Evolutionary conservation across 2,797 vertebrate species (phyloP).

Genomic region (Lerista edwardsae): DNA sequence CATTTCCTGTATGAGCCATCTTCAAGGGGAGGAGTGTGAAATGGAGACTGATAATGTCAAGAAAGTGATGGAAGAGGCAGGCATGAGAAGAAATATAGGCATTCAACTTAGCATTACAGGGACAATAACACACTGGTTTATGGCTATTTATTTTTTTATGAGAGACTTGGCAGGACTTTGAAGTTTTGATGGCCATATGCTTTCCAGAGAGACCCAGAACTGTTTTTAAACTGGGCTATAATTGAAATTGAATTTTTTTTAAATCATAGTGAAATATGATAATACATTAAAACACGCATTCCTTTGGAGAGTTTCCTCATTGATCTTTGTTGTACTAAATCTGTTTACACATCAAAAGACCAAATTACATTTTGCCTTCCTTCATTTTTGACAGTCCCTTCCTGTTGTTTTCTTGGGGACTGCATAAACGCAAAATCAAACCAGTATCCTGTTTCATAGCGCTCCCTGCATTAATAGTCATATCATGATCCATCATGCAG

Average conservation of each 20-base stretch:
- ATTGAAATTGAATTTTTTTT: conserved; percentile 75
- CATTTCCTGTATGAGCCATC: neutral
- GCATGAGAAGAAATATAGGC: conserved; percentile 58
- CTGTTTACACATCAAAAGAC: conserved; percentile 69
- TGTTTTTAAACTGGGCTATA: conserved; percentile 72
- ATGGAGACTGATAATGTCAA: conserved; percentile 36
- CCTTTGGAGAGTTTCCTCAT: conserved; percentile 68
- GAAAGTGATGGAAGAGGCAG: conserved; percentile 42
- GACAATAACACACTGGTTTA: conserved; percentile 71
- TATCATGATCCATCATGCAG: conserved; percentile 36
- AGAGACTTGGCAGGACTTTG: conserved; percentile 68
- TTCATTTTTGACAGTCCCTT: conserved; percentile 63
- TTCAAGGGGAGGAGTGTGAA: conserved; percentile 17
- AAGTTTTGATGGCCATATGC: conserved; percentile 75
- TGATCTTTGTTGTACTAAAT: conserved; percentile 73
- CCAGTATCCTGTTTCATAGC: conserved; percentile 38
- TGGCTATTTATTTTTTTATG: conserved; percentile 71
- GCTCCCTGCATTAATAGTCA: conserved; percentile 39
- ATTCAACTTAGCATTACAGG: conserved; percentile 67
- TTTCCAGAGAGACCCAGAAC: conserved; percentile 64
- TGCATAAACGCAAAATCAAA: conserved; percentile 44
- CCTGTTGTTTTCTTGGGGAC: conserved; percentile 62
- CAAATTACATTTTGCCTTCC: conserved; percentile 67
- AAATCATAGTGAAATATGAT: conserved; percentile 72
- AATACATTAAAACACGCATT: conserved; percentile 69